phyloP scores from a whole-genome alignment of 2,888 invertebrate species.

The Tenthredo mesomela region DNA sequence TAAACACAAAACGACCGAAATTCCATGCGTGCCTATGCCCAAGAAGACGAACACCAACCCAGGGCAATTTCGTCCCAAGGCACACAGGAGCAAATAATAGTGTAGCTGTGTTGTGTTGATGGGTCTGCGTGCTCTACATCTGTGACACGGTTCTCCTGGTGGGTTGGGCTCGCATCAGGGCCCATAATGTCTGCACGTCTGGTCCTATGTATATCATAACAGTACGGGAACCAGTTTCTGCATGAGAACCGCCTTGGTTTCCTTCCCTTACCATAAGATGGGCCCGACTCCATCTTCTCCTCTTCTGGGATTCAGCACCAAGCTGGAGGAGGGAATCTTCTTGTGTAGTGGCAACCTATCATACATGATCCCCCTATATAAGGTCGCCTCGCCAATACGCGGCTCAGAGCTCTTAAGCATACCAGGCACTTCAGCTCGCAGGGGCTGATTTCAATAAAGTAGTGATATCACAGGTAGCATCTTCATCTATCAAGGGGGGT shows the following conservation, averaged over 20 bases:
- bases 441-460: constrained; percentile 42
- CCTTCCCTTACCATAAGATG: constrained; percentile 52
- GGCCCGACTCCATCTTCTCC: constrained; percentile 49
- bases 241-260: constrained; percentile 57
- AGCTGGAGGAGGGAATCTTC: constrained; percentile 67
- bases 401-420: constrained; percentile 73
- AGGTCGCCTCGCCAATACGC: constrained; percentile 74
- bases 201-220: constrained; percentile 51
- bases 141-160: constrained; percentile 76
- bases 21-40: not conserved
- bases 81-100: constrained; percentile 8
- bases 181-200: constrained; percentile 40
- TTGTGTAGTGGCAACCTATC: constrained; percentile 60
- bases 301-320: constrained; percentile 59
- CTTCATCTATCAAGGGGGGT: not conserved
- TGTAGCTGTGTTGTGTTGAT: constrained; percentile 57
- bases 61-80: constrained; percentile 34
- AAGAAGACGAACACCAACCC: not conserved
- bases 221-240: constrained; percentile 63
- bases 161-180: constrained; percentile 61
- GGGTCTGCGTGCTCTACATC: constrained; percentile 75
- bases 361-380: constrained; percentile 76
- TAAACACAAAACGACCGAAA: not conserved
- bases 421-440: constrained; percentile 47
- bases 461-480: constrained; percentile 31